Base-by-base conservation (phyloP, 1,140 invertebrate genomes). In the Aphelinus certus region DNA sequence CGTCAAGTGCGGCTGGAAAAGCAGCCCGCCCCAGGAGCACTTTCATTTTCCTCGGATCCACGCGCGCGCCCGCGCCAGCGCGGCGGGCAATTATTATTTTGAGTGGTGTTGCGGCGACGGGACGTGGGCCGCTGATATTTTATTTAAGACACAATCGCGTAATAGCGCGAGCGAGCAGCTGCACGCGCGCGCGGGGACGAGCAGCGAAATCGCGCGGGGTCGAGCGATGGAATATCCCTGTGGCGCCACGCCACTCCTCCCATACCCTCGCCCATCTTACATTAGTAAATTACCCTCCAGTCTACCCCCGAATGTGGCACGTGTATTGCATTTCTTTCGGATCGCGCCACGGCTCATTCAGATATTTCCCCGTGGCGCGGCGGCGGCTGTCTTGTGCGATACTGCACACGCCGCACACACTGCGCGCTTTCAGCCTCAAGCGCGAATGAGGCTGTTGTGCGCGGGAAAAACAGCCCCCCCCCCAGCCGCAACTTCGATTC, bases 141-240 rank as follows among this genome's bases (percentile, higher is more conserved):
- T 86, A 86, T 86, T 86, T 84, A 86, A 85, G 82, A 82, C 79
- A 85, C 84, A 86, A 86, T 86, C 85, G 81, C 80, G 81, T 86
- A 86, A 86, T 86, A 86, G 85, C 84, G 81, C 79, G 78, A 77
- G 82, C 77, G 78, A 82, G 62, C 64, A 43, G 56, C 10, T n/a
- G n/a, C 48, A 79, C 80, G 79, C 80, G 80, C 80, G 69, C 45
- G 53, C 26, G 58, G 64, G 45, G 68, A 62, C n/a, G 60, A 76
- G 56, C 60, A 76, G 76, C 60, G 77, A 73, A 75, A 76, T 64
- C 73, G 73, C 53, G 68, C 60, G 49, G 74, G 77, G 73, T 26
- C 26, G 26, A 26, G 26, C 26, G 26, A 26, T 26, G 26, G 26
- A 26, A 26, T 26, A 26, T 26, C 26, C 26, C 26, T 26, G 26